phyloP scores from a whole-genome alignment of 2,797 vertebrate genomes.

The Taenioides sp. region DNA sequence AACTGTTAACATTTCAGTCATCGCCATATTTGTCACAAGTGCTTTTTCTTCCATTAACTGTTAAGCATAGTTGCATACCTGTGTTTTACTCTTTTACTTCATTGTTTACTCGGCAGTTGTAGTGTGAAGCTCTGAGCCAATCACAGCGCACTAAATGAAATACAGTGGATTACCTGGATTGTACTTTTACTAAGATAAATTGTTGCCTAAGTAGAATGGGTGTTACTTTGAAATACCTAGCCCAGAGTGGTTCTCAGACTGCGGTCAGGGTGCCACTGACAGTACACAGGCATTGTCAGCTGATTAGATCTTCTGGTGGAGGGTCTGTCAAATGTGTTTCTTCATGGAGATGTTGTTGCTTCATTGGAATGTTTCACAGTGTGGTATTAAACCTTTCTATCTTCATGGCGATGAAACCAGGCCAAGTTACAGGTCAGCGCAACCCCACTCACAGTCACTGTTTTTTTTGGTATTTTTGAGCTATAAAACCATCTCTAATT shows the following conservation, averaged over 20 bases:
- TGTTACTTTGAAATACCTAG: neutral
- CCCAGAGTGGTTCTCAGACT: neutral
- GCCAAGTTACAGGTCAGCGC: no score
- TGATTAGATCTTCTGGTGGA: neutral
- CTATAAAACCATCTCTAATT: no score
- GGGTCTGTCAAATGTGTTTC: no score
- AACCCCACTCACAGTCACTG: no score
- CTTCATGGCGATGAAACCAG: no score
- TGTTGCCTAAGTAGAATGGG: neutral
- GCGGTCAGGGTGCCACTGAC: neutral
- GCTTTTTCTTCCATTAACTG: neutral
- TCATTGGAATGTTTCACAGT: no score
- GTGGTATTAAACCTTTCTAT: no score
- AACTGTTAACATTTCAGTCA: neutral
- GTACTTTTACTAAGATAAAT: neutral
- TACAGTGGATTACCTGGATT: slow-evolving; percentile 2
- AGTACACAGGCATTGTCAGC: neutral
- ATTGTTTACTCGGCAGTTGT: neutral
- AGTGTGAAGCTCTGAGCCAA: neutral
- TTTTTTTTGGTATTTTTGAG: no score
- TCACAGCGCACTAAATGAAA: neutral
- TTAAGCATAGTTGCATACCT: neutral
- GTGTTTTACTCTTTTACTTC: neutral
- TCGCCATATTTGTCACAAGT: neutral
- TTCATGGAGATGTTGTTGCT: no score